Evolutionary conservation across 2,797 vertebrate genomes (phyloP), one percentile per base, ranked within the genome.

Genomic region (Gastrophryne carolinensis): DNA sequence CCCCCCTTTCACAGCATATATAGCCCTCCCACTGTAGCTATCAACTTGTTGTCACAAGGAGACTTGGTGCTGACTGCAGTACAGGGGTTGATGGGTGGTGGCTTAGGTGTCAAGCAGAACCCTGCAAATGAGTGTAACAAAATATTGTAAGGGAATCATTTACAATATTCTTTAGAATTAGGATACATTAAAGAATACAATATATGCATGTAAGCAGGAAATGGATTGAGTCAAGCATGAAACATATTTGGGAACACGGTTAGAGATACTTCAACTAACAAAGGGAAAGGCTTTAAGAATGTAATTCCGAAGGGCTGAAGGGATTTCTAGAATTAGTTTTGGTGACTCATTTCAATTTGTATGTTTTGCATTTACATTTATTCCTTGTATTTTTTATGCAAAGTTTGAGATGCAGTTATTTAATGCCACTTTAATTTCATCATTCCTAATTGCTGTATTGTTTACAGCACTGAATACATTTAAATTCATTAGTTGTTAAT

Each of bases 401-500:
- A 39, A 54, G 5, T 27, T n/a, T 68, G 23, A 68, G 49, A 24
- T 57, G n/a, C 52, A 41, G 19, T 44, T 26, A 39, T 70, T 58
- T 30, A 70, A 57, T 57, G 23, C 17, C 34, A 53, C 34, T 13
- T 29, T 56, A 39, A 41, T 69, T 54, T 41, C 23, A 39, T 23
- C 11, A 12, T 15, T 69, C 9, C 11, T 56, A 56, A 69, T 56
- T 69, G 32, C 15, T 69, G 52, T 41, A 69, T 69, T 69, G 49
- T 69, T 69, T 69, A 69, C 52, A 53, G 23, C 3, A 56, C 12
- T 69, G 23, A 27, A 56, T 54, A 17, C 37, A 41, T 56, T 30
- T 29, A 56, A 56, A 32, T 49, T 53, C 49, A 67, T 67, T 67
- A 67, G 65, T 24, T 53, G 47, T 10, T 69, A 35, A 69, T 54